Percentiles rank a stretch among this genome's conserved stretches.
phyloP scores from a whole-genome alignment of 2,113 vertebrate species.

The Synodontis membranacea region DNA sequence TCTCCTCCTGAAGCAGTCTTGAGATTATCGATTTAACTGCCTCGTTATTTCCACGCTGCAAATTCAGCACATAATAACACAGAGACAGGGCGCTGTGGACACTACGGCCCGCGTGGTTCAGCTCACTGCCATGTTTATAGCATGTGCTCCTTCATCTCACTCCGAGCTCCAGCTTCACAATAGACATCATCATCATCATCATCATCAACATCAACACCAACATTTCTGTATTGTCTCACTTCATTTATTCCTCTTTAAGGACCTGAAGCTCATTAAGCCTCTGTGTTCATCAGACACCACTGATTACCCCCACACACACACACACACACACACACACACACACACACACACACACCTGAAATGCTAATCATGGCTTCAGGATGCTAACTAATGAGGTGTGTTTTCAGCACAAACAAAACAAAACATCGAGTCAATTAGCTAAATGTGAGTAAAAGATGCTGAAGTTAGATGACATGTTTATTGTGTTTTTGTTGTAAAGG shows the following conservation, averaged over 20 bases:
- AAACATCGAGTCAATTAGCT: background rate
- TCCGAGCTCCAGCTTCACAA: background rate
- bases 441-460: background rate
- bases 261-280: background rate
- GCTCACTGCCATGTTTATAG: background rate
- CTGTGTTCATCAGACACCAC: background rate
- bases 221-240: background rate
- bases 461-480: background rate
- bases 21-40: constrained; percentile 8
- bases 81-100: background rate
- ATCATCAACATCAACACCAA: background rate
- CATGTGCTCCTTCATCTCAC: background rate
- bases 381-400: background rate
- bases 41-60: background rate
- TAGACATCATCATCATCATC: background rate
- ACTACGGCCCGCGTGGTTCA: background rate
- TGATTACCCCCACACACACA: background rate
- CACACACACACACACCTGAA: background rate
- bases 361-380: background rate
- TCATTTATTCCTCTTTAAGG: background rate
- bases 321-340: background rate
- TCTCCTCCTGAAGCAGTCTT: background rate
- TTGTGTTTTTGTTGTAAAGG: background rate
- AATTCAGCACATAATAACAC: background rate
- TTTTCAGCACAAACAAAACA: background rate